Base-by-base conservation (phyloP, 1,140 invertebrate genomes). In the Hypsibius dujardini region DNA sequence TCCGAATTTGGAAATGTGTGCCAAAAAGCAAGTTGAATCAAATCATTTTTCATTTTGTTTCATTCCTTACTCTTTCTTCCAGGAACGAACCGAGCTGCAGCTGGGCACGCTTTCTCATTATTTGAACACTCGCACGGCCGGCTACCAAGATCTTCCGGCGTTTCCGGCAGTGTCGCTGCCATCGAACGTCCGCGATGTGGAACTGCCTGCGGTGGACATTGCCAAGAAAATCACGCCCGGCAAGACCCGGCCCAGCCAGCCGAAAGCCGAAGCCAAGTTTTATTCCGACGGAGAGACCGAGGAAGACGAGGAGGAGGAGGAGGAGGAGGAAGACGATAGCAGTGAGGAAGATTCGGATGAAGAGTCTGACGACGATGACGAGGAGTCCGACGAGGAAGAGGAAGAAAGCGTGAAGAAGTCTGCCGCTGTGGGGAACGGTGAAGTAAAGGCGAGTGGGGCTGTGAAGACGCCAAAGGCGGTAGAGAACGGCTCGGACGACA, bases 81-180 rank as follows among this genome's bases (percentile, higher is more conserved):
- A 84, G 82, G 90, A 90, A 74, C 82, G 87, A 15, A 88, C 91
- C 75, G 85, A 88, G 73, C 95, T 88, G 78, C 94, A 97, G 76
- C 81, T 99, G 72, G 94, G 95, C 0, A 93, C 93, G 2, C 81
- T 99, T 46, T 97, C 94, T 0, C 94, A 97, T 81, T 91, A 94
- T 77, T 83, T 98, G 46, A 93, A 95, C 75, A 84, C 85, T 75
- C 82, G 86, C 70, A 89, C 92, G 1, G 82, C 79, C 56, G 92
- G 92, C 2, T 98, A 98, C 79, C 85, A 88, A 71, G 86, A 92
- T 72, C 81, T 98, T 69, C 92, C 94, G 1, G 78, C 84, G 2
- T 95, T 94, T 77, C 93, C 95, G 0, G 81, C 84, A 46, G 81
- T 82, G 2, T 84, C 88, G 0, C 87, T 90, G 1, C 88, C 92